phyloP scores from a whole-genome alignment of 2,888 invertebrate genomes.

The Odontocerum albicorne region DNA sequence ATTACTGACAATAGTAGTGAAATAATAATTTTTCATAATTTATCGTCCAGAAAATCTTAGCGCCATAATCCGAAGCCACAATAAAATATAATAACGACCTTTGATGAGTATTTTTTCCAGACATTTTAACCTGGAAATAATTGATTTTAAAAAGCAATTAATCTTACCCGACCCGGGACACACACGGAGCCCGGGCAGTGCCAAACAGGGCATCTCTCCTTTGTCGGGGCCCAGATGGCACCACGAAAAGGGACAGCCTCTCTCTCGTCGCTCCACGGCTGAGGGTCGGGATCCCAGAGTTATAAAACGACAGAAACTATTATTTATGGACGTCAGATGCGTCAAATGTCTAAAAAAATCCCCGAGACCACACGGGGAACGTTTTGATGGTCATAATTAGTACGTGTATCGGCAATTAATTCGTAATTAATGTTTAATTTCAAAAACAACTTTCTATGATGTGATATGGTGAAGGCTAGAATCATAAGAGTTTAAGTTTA shows the following conservation, averaged over 20 bases:
- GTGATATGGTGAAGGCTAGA: too few relatives aligned
- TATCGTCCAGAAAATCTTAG: not conserved
- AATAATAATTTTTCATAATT: constrained; percentile 10
- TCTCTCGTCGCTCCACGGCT: too few relatives aligned
- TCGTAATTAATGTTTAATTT: not conserved
- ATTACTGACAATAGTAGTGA: constrained; percentile 1
- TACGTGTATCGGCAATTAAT: constrained; percentile 1
- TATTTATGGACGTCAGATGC: constrained; percentile 19
- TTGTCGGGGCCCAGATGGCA: too few relatives aligned
- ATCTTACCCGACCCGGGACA: constrained; percentile 24
- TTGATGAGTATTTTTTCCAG: constrained; percentile 26
- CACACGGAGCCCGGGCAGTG: constrained; percentile 16
- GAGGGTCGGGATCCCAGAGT: not conserved
- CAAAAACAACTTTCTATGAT: too few relatives aligned
- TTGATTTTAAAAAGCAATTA: constrained; percentile 35
- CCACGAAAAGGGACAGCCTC: too few relatives aligned
- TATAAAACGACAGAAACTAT: constrained; percentile 11
- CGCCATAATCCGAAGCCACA: constrained; percentile 12
- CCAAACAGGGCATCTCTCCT: not conserved
- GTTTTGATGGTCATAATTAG: not conserved
- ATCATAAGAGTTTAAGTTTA: too few relatives aligned
- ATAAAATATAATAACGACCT: constrained; percentile 20
- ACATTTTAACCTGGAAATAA: constrained; percentile 31
- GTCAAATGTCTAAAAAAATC: constrained; percentile 11
- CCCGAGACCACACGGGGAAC: constrained; percentile 8